Percentiles rank a stretch among this genome's conserved stretches.
Conservation (phyloP, 2,113 vertebrate genomes). For the rat (Rattus norvegicus) region GRCr8 NC_086022.1:82916001-82916500, state of each 20-base stretch:
- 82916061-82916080: not conserved
- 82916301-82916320: conserved; percentile 66
- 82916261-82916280: conserved; percentile 51
- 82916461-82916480: not conserved
- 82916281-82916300: conserved; percentile 73
- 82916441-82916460: not conserved
- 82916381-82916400: conserved; percentile 5
- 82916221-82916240: not conserved
- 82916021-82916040: not conserved
- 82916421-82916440: not conserved
- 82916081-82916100: conserved; percentile 29
- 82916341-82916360: conserved; percentile 71
- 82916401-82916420: not conserved
- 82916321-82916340: conserved; percentile 38
- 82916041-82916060: conserved; percentile 11
- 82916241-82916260: conserved; percentile 60
- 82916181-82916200: conserved; percentile 40
- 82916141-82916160: conserved; percentile 36
- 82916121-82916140: conserved; percentile 17
- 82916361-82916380: conserved; percentile 52
- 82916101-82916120: conserved; percentile 54
- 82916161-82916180: not conserved
- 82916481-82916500: not conserved
- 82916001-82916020: not conserved
- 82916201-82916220: too few relatives aligned